phyloP scores from a whole-genome alignment of 1,140 invertebrate species.

The Drosophila subobscura region DNA sequence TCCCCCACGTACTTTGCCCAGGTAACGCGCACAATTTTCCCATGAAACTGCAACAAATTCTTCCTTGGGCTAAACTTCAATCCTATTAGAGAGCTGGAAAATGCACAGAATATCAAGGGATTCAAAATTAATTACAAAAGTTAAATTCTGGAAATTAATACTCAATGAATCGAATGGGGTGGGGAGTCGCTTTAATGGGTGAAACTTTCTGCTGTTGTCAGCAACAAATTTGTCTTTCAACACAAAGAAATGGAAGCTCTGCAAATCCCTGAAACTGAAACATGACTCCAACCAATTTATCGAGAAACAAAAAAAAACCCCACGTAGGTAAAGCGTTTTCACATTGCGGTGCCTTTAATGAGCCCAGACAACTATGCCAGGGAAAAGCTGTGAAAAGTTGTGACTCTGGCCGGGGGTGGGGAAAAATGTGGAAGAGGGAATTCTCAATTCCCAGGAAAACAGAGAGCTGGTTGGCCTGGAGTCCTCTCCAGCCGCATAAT shows the following conservation, averaged over 20 bases:
- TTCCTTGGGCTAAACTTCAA: slow-evolving; percentile 4
- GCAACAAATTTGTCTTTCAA: too few species aligned
- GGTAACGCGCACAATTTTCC: slow-evolving; percentile 10
- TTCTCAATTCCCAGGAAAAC: slow-evolving; percentile 29
- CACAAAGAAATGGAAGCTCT: too few species aligned
- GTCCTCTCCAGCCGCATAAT: slow-evolving; percentile 53
- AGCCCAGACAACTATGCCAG: slow-evolving; percentile 1
- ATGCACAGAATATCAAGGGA: too few species aligned
- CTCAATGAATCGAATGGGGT: too few species aligned
- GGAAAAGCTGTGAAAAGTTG: slow-evolving; percentile 1
- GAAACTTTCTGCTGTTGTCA: too few species aligned
- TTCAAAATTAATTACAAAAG: too few species aligned
- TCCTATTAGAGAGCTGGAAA: not conserved
- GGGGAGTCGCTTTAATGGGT: too few species aligned
- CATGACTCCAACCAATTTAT: too few species aligned
- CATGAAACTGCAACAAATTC: slow-evolving; percentile 10
- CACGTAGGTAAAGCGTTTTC: slow-evolving; percentile 44
- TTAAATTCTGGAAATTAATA: too few species aligned
- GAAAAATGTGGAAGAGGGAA: slow-evolving; percentile 5
- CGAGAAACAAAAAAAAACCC: not conserved
- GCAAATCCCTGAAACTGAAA: too few species aligned
- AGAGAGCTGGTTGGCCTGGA: not conserved
- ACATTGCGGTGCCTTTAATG: slow-evolving; percentile 46
- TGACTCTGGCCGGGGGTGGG: not conserved
- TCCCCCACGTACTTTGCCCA: not conserved